A percentile compares a stretch with the other conserved stretches of the same genome.
Evolutionary conservation across 1,140 invertebrate species (phyloP).

Genomic region (Tetraneura akinire): DNA sequence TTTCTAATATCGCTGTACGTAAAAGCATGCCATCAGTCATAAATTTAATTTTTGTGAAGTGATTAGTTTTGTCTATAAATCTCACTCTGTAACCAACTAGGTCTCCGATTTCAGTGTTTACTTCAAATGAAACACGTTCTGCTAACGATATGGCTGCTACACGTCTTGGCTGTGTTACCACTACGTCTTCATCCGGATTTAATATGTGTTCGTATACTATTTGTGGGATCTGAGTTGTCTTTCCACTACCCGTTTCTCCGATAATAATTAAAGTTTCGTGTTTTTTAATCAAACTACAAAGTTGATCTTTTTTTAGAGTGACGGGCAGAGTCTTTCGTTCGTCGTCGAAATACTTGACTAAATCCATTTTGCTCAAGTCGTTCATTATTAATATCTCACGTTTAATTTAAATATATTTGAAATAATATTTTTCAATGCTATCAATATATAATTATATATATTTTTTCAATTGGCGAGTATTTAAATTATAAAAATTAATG

Average conservation of each 20-base stretch:
- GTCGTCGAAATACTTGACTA: conserved; percentile 46
- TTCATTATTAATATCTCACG: conserved; percentile 5
- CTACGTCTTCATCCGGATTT: conserved; percentile 67
- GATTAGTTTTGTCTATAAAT: conserved; percentile 83
- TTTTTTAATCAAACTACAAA: conserved; percentile 63
- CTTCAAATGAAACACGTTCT: conserved; percentile 80
- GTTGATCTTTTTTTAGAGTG: conserved; percentile 30
- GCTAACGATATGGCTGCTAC: conserved; percentile 92
- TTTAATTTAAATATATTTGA: not conserved
- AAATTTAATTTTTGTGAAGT: conserved; percentile 81
- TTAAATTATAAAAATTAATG: too few species aligned
- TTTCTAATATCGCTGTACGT: conserved; percentile 79
- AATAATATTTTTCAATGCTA: too few species aligned
- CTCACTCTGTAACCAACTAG: conserved; percentile 87
- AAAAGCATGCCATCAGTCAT: conserved; percentile 95
- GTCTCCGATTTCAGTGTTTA: conserved; percentile 67
- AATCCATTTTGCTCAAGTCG: conserved; percentile 41
- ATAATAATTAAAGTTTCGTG: conserved; percentile 75
- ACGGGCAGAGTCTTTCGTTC: conserved; percentile 36
- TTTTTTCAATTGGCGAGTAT: too few species aligned
- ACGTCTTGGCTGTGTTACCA: conserved; percentile 82
- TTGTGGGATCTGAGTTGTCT: conserved; percentile 90
- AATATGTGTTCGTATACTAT: conserved; percentile 67
- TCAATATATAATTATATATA: too few species aligned
- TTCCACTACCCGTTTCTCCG: conserved; percentile 87